Conservation (phyloP, 92 coral and sea anemone genomes). For the Zoanthus gigantus region DNA sequence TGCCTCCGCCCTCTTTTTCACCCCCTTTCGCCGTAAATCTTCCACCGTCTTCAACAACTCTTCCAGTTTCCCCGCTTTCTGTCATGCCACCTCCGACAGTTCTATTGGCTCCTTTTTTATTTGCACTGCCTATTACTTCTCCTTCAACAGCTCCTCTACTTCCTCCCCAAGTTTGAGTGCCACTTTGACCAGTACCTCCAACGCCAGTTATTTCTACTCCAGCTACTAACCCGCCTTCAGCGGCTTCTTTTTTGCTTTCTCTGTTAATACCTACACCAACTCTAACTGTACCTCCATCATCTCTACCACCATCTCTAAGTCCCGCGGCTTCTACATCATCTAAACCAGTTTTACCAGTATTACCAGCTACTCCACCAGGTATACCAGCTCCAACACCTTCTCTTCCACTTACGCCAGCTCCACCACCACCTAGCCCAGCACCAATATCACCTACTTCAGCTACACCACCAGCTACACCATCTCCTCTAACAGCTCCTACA, state of each 20-base stretch:
- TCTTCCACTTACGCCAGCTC: neutral
- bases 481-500: constrained; percentile 64
- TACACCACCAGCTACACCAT: neutral
- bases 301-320: neutral
- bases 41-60: constrained; percentile 29
- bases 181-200: neutral
- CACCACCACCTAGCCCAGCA: neutral
- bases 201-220: no score
- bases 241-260: no score
- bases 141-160: neutral
- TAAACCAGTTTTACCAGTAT: no score
- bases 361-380: neutral
- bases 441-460: neutral
- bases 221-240: no score
- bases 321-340: neutral
- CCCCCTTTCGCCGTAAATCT: constrained; percentile 8
- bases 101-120: constrained; percentile 10
- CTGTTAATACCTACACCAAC: no score
- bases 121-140: neutral
- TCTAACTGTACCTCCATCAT: neutral
- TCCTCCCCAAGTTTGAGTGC: neutral
- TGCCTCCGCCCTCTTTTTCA: constrained; percentile 18
- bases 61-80: constrained; percentile 40
- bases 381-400: neutral
- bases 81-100: constrained; percentile 28